Evolutionary conservation across 2,113 vertebrate species (phyloP).

Genomic region (Caranx melampygus): DNA sequence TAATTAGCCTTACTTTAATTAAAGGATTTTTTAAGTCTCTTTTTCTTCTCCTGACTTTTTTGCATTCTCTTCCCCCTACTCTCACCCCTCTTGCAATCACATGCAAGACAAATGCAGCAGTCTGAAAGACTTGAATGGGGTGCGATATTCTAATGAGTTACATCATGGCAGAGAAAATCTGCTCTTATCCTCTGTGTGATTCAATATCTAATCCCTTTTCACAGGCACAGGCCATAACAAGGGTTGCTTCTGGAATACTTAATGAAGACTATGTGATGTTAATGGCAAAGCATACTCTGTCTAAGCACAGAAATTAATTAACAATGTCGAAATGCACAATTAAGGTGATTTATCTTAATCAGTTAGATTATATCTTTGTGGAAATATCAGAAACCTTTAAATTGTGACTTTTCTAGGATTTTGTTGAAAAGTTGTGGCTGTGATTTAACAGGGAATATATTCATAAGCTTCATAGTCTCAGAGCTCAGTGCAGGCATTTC

Average conservation of each 20-base stretch:
- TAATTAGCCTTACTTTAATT: conserved; percentile 75
- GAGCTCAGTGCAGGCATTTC: conserved; percentile 12
- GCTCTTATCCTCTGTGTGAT: conserved; percentile 62
- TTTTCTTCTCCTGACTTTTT: conserved; percentile 29
- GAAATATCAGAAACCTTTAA: neutral
- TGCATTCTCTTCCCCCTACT: conserved; percentile 14
- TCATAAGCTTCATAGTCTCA: neutral
- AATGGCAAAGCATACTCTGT: conserved; percentile 21
- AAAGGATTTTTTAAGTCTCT: conserved; percentile 50
- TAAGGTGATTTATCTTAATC: conserved; percentile 1
- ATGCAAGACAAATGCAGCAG: conserved; percentile 69
- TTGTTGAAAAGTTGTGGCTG: neutral
- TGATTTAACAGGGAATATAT: neutral
- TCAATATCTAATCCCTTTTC: conserved; percentile 72
- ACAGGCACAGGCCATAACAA: conserved; percentile 53
- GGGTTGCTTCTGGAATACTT: conserved; percentile 49
- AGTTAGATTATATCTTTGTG: neutral
- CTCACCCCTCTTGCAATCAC: conserved; percentile 65
- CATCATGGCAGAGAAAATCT: conserved; percentile 68
- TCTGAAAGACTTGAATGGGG: conserved; percentile 60
- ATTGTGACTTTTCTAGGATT: neutral
- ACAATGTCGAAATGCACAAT: neutral
- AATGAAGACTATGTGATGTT: conserved; percentile 38
- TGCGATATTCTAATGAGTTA: conserved; percentile 72
- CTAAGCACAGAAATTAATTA: conserved; percentile 7